Evolutionary conservation across 2,797 vertebrate genomes (phyloP).

Genomic region (Halcyon badia): DNA sequence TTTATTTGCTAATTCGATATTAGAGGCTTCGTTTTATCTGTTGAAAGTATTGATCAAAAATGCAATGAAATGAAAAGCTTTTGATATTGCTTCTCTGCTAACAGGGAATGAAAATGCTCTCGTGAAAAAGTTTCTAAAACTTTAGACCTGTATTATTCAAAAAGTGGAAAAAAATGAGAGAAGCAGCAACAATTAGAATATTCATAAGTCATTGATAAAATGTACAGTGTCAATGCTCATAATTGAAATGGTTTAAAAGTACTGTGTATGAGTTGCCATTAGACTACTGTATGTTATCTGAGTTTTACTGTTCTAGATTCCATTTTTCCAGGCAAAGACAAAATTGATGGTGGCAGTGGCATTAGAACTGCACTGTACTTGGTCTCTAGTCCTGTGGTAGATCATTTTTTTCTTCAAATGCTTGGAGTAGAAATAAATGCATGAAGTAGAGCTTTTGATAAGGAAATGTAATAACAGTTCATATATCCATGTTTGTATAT

Average conservation of each 20-base stretch:
- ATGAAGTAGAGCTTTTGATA: not conserved
- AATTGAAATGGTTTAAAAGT: not conserved
- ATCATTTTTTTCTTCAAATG: not conserved
- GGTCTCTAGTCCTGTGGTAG: not conserved
- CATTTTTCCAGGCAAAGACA: not conserved
- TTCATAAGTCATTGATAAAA: not conserved
- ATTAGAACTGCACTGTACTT: not conserved
- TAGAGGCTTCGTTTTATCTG: not conserved
- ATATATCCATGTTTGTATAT: not conserved
- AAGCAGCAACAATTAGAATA: not conserved
- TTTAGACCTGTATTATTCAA: not conserved
- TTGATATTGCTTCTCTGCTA: not conserved
- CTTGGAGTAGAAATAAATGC: not conserved
- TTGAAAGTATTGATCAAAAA: not conserved
- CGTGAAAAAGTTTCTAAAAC: not conserved
- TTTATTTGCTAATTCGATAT: not conserved
- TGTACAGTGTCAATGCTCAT: not conserved
- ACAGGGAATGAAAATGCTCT: not conserved
- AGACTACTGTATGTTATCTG: not conserved
- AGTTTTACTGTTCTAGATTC: not conserved
- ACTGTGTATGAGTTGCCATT: not conserved
- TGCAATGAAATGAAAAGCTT: not conserved
- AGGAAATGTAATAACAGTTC: not conserved
- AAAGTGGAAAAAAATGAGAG: not conserved
- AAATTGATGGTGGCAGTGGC: not conserved